These are phyloP conservation scores for Urechis unicinctus DNA, from an alignment of 2,888 invertebrate genomes.

Conservation along the genomic window DNA sequence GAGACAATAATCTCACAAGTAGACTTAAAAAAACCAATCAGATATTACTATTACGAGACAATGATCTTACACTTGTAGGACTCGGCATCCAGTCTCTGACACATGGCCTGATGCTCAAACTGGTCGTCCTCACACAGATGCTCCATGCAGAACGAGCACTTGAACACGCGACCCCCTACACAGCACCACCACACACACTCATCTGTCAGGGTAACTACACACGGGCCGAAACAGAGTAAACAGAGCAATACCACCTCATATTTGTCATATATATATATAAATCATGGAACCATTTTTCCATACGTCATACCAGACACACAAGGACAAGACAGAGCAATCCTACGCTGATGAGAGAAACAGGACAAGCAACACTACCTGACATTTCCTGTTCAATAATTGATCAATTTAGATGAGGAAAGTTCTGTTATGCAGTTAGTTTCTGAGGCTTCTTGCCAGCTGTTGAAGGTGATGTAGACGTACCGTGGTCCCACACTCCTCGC, in stretches of 20 bases:
- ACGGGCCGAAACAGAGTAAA: too few species aligned
- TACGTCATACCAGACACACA: too few species aligned
- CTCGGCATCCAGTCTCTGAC: slow-evolving; percentile 90
- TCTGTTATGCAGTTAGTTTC: background rate
- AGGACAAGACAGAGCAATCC: too few species aligned
- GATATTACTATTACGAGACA: background rate
- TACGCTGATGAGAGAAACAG: too few species aligned
- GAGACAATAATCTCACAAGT: too few species aligned
- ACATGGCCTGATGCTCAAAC: slow-evolving; percentile 90
- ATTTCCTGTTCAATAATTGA: background rate
- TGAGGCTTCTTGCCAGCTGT: too few species aligned
- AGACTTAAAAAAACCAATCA: background rate
- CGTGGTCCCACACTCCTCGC: slow-evolving; percentile 91
- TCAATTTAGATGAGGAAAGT: background rate
- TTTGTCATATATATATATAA: too few species aligned
- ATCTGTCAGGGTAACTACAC: background rate
- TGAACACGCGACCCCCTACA: slow-evolving; percentile 61
- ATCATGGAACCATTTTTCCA: too few species aligned
- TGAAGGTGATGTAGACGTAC: too few species aligned
- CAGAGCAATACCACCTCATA: too few species aligned
- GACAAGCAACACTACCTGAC: too few species aligned
- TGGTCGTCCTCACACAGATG: slow-evolving; percentile 87
- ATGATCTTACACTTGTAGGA: slow-evolving; percentile 78
- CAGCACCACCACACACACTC: too few species aligned
- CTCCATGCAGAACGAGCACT: slow-evolving; percentile 83